These are phyloP conservation scores for Aleiodes leptofemur DNA, from an alignment of 2,888 invertebrate species.

Conservation along the genomic window DNA sequence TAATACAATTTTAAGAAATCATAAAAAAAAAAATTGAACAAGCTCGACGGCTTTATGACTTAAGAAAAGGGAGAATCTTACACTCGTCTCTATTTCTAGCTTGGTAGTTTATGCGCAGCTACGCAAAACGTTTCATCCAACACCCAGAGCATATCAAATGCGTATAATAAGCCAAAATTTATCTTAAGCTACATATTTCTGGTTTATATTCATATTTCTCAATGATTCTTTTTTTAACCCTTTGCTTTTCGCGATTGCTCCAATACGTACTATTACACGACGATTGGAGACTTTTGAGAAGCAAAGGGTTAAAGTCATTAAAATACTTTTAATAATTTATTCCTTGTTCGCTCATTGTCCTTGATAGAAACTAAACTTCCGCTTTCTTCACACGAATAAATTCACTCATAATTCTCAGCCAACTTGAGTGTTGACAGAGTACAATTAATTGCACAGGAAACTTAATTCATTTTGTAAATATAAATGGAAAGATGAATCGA, in stretches of 20 bases:
- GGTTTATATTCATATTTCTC: neutral
- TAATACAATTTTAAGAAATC: neutral
- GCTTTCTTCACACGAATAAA: too few relatives aligned
- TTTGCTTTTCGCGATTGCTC: too few relatives aligned
- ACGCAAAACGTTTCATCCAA: conserved; percentile 15
- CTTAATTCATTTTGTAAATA: too few relatives aligned
- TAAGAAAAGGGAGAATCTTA: conserved; percentile 6
- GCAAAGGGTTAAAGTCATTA: neutral
- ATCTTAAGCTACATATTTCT: neutral
- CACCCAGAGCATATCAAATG: conserved; percentile 1
- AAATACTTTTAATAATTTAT: neutral
- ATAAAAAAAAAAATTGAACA: conserved; percentile 22
- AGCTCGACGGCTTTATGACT: conserved; percentile 33
- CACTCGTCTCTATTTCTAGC: conserved; percentile 24
- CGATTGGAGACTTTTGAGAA: too few relatives aligned
- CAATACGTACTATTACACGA: too few relatives aligned
- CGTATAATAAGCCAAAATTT: conserved; percentile 6
- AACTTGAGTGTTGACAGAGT: too few relatives aligned
- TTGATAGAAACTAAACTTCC: too few relatives aligned
- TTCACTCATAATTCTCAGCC: too few relatives aligned
- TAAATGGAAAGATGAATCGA: too few relatives aligned
- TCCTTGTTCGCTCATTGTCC: too few relatives aligned
- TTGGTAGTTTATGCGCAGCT: neutral
- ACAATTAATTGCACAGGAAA: too few relatives aligned
- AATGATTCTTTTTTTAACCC: neutral